These are phyloP conservation scores for Rhinatrema bivittatum DNA, from an alignment of 2,797 vertebrate species.

Conservation along the genomic window DNA sequence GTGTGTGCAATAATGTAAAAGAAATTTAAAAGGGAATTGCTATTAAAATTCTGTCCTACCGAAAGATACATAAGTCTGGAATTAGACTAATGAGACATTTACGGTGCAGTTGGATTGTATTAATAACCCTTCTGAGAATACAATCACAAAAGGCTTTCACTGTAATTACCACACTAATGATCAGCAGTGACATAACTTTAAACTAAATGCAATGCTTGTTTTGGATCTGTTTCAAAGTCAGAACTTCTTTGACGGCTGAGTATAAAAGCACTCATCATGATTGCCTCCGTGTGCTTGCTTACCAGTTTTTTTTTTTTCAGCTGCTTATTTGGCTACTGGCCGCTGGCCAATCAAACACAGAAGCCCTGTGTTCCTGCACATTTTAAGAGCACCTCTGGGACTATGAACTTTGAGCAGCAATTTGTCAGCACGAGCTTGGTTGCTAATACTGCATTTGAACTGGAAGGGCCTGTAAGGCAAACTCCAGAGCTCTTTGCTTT, in stretches of 20 bases:
- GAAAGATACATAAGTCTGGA: constrained; percentile 58
- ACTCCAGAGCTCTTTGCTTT: constrained; percentile 9
- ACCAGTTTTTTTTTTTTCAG: constrained; percentile 8
- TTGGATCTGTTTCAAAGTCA: constrained; percentile 51
- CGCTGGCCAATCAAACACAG: constrained; percentile 12
- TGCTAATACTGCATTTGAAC: neutral
- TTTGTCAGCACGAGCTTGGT: constrained; percentile 27
- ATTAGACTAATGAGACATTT: constrained; percentile 64
- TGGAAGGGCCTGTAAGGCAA: neutral
- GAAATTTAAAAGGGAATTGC: constrained; percentile 23
- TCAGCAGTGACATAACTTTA: constrained; percentile 53
- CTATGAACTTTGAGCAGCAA: constrained; percentile 13
- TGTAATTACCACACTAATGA: constrained; percentile 62
- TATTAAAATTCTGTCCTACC: constrained; percentile 50
- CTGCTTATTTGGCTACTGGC: constrained; percentile 19
- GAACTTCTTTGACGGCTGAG: neutral
- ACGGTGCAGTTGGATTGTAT: constrained; percentile 49
- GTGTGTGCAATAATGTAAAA: no score
- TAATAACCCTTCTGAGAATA: constrained; percentile 58
- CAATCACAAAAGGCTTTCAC: constrained; percentile 53
- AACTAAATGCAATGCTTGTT: constrained; percentile 33
- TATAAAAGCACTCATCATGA: constrained; percentile 2
- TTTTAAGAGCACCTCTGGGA: constrained; percentile 26
- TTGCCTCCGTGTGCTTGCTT: constrained; percentile 9
- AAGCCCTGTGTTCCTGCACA: constrained; percentile 10